Percentiles rank a stretch among this genome's conserved stretches.
phyloP scores from a whole-genome alignment of 2,113 vertebrate species.

The Chelonoidis abingdonii region DNA sequence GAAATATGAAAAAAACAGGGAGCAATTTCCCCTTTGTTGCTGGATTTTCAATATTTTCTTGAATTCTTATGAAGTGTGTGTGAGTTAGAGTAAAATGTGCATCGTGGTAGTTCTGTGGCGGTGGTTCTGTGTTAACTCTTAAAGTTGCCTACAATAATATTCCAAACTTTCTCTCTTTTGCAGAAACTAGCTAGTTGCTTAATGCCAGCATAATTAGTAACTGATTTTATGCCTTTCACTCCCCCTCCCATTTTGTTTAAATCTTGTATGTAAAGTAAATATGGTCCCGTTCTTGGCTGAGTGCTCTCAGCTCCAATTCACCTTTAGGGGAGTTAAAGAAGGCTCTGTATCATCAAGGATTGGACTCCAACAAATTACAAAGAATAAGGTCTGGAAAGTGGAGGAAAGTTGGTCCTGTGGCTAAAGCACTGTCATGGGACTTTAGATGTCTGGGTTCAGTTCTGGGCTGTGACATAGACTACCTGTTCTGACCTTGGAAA shows the following conservation, averaged over 20 bases:
- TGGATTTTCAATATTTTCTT: background rate
- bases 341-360: background rate
- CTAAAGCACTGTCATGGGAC: accelerated
- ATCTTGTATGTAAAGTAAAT: background rate
- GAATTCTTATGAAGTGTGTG: background rate
- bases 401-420: accelerated
- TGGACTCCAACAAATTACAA: background rate
- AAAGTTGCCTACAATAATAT: background rate
- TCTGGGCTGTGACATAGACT: background rate
- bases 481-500: background rate
- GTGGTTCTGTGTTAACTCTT: background rate
- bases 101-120: background rate
- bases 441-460: background rate
- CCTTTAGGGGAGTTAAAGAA: background rate
- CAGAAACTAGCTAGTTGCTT: background rate
- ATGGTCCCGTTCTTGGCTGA: background rate
- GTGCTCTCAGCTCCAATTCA: background rate
- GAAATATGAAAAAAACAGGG: background rate
- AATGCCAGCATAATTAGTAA: background rate
- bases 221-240: background rate
- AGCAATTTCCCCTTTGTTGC: background rate
- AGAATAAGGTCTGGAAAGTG: background rate
- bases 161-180: background rate
- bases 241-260: background rate
- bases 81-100: background rate